Base-by-base conservation (phyloP, 2,888 invertebrate species). In the Drosophila kuntzei region DNA sequence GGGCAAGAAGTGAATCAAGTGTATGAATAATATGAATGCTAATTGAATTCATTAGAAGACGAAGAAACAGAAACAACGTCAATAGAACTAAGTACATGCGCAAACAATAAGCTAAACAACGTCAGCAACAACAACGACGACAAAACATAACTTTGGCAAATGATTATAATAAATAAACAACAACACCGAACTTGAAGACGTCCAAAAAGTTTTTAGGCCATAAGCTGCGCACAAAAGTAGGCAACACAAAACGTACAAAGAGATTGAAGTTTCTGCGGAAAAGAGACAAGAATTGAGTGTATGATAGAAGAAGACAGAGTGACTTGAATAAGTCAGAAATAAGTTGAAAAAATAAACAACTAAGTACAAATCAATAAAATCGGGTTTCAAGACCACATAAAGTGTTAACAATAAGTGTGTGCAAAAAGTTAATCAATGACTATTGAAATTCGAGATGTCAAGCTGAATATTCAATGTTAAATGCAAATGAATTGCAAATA, bases 1-100 rank as follows among this genome's bases (percentile, higher is more conserved):
- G 57, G 47, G 37, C 44, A 39, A 67, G 68, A 59, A 69, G 60
- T 67, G 86, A 87, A 78, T 77, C 80, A 80, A 87, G 88, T 86
- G 76, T 83, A 83, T 86, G 86, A 85, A 85, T 85, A 87, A 89
- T 84, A 77, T 85, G 87, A 89, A 89, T 89, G 78, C 82, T 86
- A 87, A 86, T 86, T 86, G 89, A 86, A 86, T 85, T 82, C 70
- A 79, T 82, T 85, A 73, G 67, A 61, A 51, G 61, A 44, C 50
- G 16, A 47, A 60, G 51, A 59, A 65, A 54, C 57, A 72, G 62
- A 65, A 66, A 53, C 58, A 49, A 57, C 49, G 29, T 54, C 50
- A 60, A 50, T 63, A 57, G 43, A 63, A 34, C 66, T 55, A 66
- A 78, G 82, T 63, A 80, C 80, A 80, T 50, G 71, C 44, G 49